Evolutionary conservation across 2,888 invertebrate genomes (phyloP).

Genomic region (Melinaea menophilus): DNA sequence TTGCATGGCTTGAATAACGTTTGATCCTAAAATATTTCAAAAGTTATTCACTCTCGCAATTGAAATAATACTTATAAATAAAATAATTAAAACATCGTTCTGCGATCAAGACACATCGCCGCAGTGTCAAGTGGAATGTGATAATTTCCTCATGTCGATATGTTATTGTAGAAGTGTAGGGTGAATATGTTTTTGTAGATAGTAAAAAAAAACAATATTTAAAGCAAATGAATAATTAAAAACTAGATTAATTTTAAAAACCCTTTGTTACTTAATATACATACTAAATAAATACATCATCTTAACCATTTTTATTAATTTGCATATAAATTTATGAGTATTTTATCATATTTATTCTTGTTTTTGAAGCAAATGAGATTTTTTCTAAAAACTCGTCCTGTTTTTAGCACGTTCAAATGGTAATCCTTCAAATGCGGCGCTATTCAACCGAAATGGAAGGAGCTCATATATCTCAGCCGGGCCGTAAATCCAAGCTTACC

Average conservation of each 20-base stretch:
- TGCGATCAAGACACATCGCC: slow-evolving; percentile 11
- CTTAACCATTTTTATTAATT: too few relatives aligned
- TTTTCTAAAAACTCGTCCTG: slow-evolving; percentile 6
- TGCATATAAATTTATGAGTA: too few relatives aligned
- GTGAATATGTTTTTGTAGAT: not conserved
- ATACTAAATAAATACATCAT: too few relatives aligned
- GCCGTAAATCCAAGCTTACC: slow-evolving; percentile 35
- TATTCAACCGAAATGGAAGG: slow-evolving; percentile 33
- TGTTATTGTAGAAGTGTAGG: slow-evolving; percentile 10
- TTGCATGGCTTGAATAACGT: too few relatives aligned
- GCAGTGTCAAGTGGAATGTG: slow-evolving; percentile 15
- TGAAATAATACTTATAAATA: not conserved
- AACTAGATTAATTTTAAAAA: not conserved
- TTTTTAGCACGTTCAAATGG: slow-evolving; percentile 8
- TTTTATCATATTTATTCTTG: not conserved
- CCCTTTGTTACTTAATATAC: too few relatives aligned
- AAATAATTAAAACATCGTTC: slow-evolving; percentile 3
- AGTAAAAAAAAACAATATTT: not conserved
- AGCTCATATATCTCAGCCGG: slow-evolving; percentile 36
- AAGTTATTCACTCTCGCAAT: not conserved
- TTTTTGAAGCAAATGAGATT: not conserved
- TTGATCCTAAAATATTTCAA: too few relatives aligned
- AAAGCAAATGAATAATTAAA: not conserved
- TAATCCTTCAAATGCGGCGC: slow-evolving; percentile 16
- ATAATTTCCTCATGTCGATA: slow-evolving; percentile 18